Percentiles rank a stretch among this genome's conserved stretches.
Evolutionary conservation across 2,888 invertebrate species (phyloP).

Genomic region (Altica lythri): DNA sequence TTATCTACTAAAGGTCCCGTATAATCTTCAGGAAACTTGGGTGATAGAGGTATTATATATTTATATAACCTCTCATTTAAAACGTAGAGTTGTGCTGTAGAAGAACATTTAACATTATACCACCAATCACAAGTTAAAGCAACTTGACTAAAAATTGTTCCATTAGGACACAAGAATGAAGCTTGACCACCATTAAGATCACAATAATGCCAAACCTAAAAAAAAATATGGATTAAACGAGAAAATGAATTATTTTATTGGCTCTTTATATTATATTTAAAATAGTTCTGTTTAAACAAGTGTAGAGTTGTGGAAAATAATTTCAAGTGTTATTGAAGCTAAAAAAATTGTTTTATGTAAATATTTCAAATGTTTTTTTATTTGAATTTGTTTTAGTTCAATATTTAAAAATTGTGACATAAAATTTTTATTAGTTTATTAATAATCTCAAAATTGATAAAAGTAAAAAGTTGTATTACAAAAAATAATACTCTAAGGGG

Average conservation of each 20-base stretch:
- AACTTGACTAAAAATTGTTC: slow-evolving; percentile 89
- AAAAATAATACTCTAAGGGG: too few relatives aligned
- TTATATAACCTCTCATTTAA: slow-evolving; percentile 87
- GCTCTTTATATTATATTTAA: neutral
- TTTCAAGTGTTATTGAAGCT: too few relatives aligned
- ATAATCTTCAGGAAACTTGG: slow-evolving; percentile 89
- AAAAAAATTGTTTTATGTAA: too few relatives aligned
- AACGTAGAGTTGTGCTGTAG: slow-evolving; percentile 83
- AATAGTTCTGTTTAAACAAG: too few relatives aligned
- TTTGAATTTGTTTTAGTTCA: too few relatives aligned
- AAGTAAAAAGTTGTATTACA: too few relatives aligned
- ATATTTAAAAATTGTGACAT: too few relatives aligned
- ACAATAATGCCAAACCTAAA: slow-evolving; percentile 89
- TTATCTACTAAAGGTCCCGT: slow-evolving; percentile 86
- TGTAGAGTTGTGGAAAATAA: too few relatives aligned
- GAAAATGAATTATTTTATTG: neutral
- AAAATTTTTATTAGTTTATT: too few relatives aligned
- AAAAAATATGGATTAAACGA: slow-evolving; percentile 6
- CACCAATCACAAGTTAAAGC: slow-evolving; percentile 91
- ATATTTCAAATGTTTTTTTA: too few relatives aligned
- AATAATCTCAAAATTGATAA: too few relatives aligned
- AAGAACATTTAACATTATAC: slow-evolving; percentile 87
- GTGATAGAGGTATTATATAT: slow-evolving; percentile 82
- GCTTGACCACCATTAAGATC: slow-evolving; percentile 89
- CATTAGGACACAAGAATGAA: slow-evolving; percentile 81